These are phyloP conservation scores for Mythimna lalbum DNA, from an alignment of 2,888 invertebrate species.

Conservation along the genomic window DNA sequence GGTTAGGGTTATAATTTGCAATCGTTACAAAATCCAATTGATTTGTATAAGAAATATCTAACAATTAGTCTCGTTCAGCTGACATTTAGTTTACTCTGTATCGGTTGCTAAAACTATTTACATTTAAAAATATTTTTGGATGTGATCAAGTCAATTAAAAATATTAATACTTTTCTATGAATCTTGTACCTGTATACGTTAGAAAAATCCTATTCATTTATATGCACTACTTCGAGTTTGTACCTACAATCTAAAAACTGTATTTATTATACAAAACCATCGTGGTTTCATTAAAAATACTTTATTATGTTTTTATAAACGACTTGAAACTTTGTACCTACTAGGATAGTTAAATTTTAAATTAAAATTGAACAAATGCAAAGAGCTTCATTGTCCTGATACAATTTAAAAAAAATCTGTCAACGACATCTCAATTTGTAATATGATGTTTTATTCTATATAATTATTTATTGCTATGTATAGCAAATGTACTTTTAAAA, in stretches of 20 bases:
- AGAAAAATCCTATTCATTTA: not conserved
- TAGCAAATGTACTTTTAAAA: not conserved
- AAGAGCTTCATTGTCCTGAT: too few species aligned
- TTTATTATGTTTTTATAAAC: not conserved
- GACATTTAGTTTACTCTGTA: not conserved
- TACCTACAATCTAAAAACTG: not conserved
- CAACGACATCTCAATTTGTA: too few species aligned
- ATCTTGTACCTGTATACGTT: slow-evolving; percentile 22
- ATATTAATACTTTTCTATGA: slow-evolving; percentile 11
- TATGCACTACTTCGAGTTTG: slow-evolving; percentile 21
- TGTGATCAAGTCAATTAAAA: slow-evolving; percentile 35
- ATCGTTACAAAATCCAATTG: not conserved
- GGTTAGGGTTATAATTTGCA: not conserved
- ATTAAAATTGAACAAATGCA: too few species aligned
- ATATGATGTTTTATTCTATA: too few species aligned
- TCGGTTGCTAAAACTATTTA: not conserved
- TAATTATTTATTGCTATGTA: too few species aligned
- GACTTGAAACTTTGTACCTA: not conserved
- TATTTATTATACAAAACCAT: not conserved
- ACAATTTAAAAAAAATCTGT: too few species aligned
- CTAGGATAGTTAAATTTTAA: not conserved
- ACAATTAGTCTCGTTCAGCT: not conserved
- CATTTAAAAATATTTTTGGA: not conserved
- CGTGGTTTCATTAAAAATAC: not conserved
- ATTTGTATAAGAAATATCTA: not conserved